Percentiles rank a stretch among this genome's conserved stretches.
These are phyloP conservation scores for Drosophila parvula DNA, from an alignment of 1,140 invertebrate genomes.

Conservation along the genomic window DNA sequence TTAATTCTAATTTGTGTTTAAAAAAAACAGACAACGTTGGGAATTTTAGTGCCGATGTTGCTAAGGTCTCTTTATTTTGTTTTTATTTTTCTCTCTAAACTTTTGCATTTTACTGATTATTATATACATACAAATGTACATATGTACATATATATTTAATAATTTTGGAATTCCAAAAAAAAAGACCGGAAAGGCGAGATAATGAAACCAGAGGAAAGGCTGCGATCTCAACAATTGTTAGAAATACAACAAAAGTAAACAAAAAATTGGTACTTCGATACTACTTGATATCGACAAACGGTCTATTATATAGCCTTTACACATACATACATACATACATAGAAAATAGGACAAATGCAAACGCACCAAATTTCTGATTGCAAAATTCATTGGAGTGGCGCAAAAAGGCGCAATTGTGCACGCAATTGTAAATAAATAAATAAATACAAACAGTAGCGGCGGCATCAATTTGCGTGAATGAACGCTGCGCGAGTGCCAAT, in stretches of 20 bases:
- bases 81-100: too few relatives aligned
- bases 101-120: too few relatives aligned
- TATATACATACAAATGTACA: too few relatives aligned
- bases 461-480: constrained; percentile 35
- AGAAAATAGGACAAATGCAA: constrained; percentile 6
- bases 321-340: too few relatives aligned
- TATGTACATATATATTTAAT: too few relatives aligned
- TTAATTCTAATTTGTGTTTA: too few relatives aligned
- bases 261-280: neutral
- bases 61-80: too few relatives aligned
- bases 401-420: constrained; percentile 21
- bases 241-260: constrained; percentile 4
- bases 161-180: neutral
- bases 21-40: too few relatives aligned
- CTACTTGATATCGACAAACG: neutral
- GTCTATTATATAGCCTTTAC: neutral
- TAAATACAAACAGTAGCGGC: constrained; percentile 25
- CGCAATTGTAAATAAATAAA: constrained; percentile 35
- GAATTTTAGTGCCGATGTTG: too few relatives aligned
- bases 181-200: neutral
- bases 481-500: constrained; percentile 6
- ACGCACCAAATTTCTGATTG: constrained; percentile 19
- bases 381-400: constrained; percentile 18
- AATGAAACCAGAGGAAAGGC: neutral
- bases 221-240: neutral